Percentiles rank a stretch among this genome's conserved stretches.
Conservation (phyloP, 2,888 invertebrate genomes). For the Periphyllus acericola region DNA sequence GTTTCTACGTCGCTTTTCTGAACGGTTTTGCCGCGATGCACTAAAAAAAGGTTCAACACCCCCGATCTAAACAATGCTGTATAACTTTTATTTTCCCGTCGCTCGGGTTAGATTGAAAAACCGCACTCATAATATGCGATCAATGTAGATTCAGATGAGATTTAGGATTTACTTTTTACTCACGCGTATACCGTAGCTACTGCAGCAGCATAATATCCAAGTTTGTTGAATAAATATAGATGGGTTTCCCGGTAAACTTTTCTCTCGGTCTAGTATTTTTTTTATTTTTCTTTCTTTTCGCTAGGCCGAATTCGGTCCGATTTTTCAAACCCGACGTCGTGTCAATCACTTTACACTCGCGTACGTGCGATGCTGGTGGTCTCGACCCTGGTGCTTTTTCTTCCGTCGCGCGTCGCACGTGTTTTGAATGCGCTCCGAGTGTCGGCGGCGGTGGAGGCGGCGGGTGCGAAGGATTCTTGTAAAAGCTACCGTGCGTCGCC, state of each 20-base stretch:
- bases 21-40: no score
- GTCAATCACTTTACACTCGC: neutral
- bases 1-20: no score
- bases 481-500: no score
- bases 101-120: no score
- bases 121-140: neutral
- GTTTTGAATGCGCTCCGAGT: neutral
- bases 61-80: no score
- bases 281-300: neutral
- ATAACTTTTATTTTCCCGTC: no score
- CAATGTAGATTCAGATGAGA: neutral
- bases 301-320: neutral
- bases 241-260: neutral
- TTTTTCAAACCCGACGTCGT: slow-evolving; percentile 9
- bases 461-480: neutral
- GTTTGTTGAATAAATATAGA: neutral
- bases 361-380: neutral
- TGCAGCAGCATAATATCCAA: no score
- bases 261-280: neutral
- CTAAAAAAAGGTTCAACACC: no score
- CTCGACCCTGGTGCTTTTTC: neutral
- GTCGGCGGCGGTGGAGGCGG: no score
- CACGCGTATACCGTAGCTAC: neutral
- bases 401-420: slow-evolving; percentile 8
- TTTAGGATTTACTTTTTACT: neutral